Conservation (phyloP, 2,113 vertebrate species). For the Alosa alosa region DNA sequence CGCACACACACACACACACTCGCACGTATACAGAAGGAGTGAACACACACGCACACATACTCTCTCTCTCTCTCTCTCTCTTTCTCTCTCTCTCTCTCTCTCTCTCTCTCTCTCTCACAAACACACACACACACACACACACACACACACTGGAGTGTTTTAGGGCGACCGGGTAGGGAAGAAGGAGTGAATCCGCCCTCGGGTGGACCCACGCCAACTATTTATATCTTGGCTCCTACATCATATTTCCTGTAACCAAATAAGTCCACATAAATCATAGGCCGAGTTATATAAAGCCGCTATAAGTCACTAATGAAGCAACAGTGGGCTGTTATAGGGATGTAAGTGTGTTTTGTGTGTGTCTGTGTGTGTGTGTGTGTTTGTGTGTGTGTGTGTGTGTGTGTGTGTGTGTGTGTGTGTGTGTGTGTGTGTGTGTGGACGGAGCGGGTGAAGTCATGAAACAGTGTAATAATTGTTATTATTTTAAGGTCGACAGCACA, state of each 20-base stretch:
- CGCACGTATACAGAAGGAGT: too few species aligned
- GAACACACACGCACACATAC: too few species aligned
- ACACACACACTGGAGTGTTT: background rate
- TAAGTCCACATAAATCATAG: slow-evolving; percentile 64
- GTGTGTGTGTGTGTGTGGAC: slow-evolving; percentile 19
- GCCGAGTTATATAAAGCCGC: slow-evolving; percentile 61
- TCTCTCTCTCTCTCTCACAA: too few species aligned
- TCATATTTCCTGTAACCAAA: slow-evolving; percentile 68
- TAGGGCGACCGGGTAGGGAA: slow-evolving; percentile 22
- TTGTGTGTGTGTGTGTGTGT: background rate
- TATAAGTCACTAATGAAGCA: slow-evolving; percentile 66
- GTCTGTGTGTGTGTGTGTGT: background rate
- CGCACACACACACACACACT: too few species aligned
- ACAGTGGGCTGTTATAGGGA: slow-evolving; percentile 62
- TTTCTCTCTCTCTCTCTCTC: too few species aligned
- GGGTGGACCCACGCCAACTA: background rate
- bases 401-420: background rate
- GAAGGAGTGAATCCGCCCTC: slow-evolving; percentile 29
- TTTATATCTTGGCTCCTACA: slow-evolving; percentile 48
- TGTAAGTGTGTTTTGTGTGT: slow-evolving; percentile 35
- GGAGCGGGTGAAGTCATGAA: slow-evolving; percentile 44
- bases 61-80: too few species aligned
- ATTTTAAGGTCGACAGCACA: slow-evolving; percentile 51
- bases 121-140: too few species aligned
- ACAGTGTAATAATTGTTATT: slow-evolving; percentile 58